A percentile compares a stretch with the other conserved stretches of the same genome.
These are phyloP conservation scores for Acanthurus leucopareius DNA, from an alignment of 2,797 vertebrate genomes.

Conservation along the genomic window DNA sequence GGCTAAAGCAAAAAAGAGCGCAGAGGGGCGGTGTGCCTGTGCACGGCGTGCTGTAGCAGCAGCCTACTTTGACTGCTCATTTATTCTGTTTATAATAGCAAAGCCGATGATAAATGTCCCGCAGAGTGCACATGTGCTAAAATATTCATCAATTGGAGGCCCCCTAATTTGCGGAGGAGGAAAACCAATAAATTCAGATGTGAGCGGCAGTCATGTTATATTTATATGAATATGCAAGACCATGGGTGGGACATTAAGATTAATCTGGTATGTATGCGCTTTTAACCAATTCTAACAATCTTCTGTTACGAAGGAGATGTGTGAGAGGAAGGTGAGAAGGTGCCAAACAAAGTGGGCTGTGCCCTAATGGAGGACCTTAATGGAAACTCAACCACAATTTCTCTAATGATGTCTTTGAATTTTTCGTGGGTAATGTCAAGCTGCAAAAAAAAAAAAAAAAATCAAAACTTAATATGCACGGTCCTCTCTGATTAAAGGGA, in stretches of 20 bases:
- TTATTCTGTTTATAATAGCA: constrained; percentile 99
- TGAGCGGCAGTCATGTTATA: constrained; percentile 84
- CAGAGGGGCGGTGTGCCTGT: constrained; percentile 52
- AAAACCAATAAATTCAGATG: constrained; percentile 87
- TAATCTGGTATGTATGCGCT: constrained; percentile 75
- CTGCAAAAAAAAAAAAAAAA: constrained; percentile 3
- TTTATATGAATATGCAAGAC: constrained; percentile 87
- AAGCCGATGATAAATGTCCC: constrained; percentile 95
- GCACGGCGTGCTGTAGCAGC: constrained; percentile 50
- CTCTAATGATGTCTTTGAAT: constrained; percentile 63
- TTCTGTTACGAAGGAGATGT: constrained; percentile 48
- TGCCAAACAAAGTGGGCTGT: constrained; percentile 43
- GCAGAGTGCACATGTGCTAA: constrained; percentile 97
- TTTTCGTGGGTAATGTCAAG: constrained; percentile 51
- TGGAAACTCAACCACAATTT: constrained; percentile 54
- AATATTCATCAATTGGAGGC: constrained; percentile 97
- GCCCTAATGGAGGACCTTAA: constrained; percentile 43
- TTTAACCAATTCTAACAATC: constrained; percentile 76
- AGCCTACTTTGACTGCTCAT: constrained; percentile 93
- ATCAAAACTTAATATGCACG: constrained; percentile 34
- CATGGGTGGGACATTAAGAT: constrained; percentile 84
- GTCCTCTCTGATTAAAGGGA: constrained; percentile 74
- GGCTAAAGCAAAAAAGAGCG: constrained; percentile 32
- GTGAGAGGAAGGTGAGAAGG: constrained; percentile 55
- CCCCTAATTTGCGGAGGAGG: constrained; percentile 86